Percentiles rank a stretch among this genome's conserved stretches.
These are phyloP conservation scores for Zaprionus davidi DNA, from an alignment of 1,140 invertebrate species.

Conservation along the genomic window DNA sequence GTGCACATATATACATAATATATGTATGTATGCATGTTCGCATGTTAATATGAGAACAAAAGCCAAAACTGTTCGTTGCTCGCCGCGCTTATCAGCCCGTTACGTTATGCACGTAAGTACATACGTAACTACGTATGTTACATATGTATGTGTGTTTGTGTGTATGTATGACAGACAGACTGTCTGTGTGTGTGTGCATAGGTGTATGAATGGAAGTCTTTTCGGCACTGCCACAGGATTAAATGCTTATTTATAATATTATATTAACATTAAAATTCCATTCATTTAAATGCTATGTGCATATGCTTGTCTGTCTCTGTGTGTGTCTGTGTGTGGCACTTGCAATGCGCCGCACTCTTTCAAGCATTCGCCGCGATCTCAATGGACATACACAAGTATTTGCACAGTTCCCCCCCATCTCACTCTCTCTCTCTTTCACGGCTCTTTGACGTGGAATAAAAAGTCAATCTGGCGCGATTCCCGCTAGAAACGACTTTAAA, in stretches of 20 bases:
- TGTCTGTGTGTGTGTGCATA: background rate
- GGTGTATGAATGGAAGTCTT: background rate
- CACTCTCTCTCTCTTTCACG: background rate
- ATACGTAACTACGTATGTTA: background rate
- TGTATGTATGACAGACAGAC: background rate
- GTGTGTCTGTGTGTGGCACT: background rate
- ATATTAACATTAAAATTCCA: slow-evolving; percentile 4
- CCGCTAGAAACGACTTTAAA: slow-evolving; percentile 3
- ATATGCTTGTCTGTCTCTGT: background rate
- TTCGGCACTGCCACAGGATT: background rate
- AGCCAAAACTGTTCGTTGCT: background rate
- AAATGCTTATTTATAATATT: slow-evolving; percentile 7
- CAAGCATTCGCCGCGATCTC: background rate
- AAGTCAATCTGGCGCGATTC: background rate
- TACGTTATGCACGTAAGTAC: background rate
- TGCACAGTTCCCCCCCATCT: background rate
- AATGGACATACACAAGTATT: slow-evolving; percentile 1
- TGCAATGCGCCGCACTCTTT: slow-evolving; percentile 1
- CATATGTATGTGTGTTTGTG: background rate
- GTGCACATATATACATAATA: background rate
- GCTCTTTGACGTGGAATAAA: slow-evolving; percentile 2
- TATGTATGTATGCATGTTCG: background rate
- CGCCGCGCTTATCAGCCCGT: background rate
- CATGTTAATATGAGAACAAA: slow-evolving; percentile 1
- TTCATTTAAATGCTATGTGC: background rate